Evolutionary conservation across 2,113 vertebrate genomes (phyloP).

Genomic region (Dicentrarchus labrax): DNA sequence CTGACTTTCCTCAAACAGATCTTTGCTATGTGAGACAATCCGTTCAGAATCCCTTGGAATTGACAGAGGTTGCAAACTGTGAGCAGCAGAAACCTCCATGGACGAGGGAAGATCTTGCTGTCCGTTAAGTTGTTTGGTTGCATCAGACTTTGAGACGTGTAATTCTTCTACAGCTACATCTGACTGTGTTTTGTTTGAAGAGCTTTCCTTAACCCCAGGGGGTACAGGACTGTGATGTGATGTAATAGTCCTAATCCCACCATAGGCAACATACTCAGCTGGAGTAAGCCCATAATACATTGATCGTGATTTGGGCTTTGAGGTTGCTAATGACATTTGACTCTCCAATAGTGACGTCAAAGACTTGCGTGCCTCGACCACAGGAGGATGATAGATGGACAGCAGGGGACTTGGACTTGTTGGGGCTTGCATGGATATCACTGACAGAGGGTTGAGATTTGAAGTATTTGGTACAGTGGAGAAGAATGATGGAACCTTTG

Average conservation of each 20-base stretch:
- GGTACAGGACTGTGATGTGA: slow-evolving; percentile 47
- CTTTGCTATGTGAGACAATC: slow-evolving; percentile 43
- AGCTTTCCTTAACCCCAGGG: slow-evolving; percentile 28
- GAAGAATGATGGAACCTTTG: slow-evolving; percentile 70
- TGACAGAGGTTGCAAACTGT: slow-evolving; percentile 29
- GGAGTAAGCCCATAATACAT: slow-evolving; percentile 84
- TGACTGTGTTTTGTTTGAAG: slow-evolving; percentile 43
- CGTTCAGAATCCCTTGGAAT: slow-evolving; percentile 40
- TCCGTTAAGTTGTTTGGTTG: slow-evolving; percentile 52
- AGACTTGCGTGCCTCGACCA: slow-evolving; percentile 74
- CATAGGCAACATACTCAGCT: slow-evolving; percentile 78
- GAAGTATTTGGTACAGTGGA: slow-evolving; percentile 38
- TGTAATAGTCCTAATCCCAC: slow-evolving; percentile 73
- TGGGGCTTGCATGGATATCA: slow-evolving; percentile 36
- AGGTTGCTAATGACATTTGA: slow-evolving; percentile 67
- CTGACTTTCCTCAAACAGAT: slow-evolving; percentile 48
- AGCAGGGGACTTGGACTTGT: slow-evolving; percentile 38
- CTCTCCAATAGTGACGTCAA: slow-evolving; percentile 72
- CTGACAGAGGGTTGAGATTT: slow-evolving; percentile 27
- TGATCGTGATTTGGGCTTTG: slow-evolving; percentile 76
- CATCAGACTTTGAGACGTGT: slow-evolving; percentile 36
- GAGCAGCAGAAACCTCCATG: slow-evolving; percentile 27
- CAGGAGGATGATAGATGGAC: slow-evolving; percentile 54
- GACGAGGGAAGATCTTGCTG: slow-evolving; percentile 32
- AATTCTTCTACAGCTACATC: slow-evolving; percentile 36